Evolutionary conservation across 2,797 vertebrate genomes (phyloP).

Genomic region (Coregonus suidteri): DNA sequence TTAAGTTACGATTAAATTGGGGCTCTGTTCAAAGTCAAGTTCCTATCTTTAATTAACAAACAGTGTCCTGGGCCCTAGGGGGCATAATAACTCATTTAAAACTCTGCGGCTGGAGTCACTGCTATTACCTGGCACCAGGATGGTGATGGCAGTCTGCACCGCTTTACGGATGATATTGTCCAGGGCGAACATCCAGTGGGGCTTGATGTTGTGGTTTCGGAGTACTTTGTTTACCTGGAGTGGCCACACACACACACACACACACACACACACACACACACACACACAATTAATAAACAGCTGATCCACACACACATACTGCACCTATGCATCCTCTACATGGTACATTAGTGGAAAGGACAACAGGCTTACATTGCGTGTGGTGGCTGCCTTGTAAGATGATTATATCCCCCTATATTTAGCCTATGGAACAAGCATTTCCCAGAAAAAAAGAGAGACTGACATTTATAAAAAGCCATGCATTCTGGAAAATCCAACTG

Average conservation of each 20-base stretch:
- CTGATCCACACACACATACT: background rate
- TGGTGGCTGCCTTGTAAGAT: background rate
- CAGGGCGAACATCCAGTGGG: conserved; percentile 99
- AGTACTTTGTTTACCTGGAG: conserved; percentile 96
- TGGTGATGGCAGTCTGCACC: conserved; percentile 97
- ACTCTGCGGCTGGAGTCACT: conserved; percentile 7
- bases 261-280: background rate
- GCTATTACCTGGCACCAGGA: conserved; percentile 91
- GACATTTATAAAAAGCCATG: background rate
- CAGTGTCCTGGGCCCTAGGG: no score
- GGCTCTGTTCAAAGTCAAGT: background rate
- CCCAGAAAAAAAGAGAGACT: background rate
- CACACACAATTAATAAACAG: background rate
- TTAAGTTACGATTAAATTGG: no score
- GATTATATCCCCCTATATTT: background rate
- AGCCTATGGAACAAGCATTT: background rate
- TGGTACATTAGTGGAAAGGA: background rate
- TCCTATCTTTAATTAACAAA: no score
- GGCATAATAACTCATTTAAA: conserved; percentile 10
- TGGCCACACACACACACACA: background rate
- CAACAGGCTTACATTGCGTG: conserved; percentile 1
- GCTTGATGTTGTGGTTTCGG: conserved; percentile 98
- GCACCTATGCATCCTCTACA: background rate
- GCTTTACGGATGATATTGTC: conserved; percentile 98
- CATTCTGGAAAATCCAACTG: background rate